phyloP scores from a whole-genome alignment of 2,888 invertebrate genomes.

The Oscheius onirici region DNA sequence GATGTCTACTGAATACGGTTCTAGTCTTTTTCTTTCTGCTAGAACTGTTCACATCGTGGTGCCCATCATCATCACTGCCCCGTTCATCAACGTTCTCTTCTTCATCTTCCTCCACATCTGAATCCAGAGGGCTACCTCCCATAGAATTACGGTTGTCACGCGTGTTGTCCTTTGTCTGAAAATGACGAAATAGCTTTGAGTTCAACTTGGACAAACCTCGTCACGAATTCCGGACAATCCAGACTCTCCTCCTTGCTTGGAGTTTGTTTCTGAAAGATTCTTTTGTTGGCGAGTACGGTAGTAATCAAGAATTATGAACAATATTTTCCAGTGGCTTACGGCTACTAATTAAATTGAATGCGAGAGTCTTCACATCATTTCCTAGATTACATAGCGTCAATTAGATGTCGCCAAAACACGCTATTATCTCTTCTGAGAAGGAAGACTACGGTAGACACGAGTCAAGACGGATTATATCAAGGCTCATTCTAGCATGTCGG shows the following conservation, averaged over 20 bases:
- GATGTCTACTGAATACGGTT: constrained; percentile 68
- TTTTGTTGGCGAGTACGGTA: constrained; percentile 19
- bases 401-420: constrained; percentile 29
- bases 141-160: constrained; percentile 37
- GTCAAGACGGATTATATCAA: not conserved
- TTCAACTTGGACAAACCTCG: not conserved
- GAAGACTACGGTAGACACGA: constrained; percentile 14
- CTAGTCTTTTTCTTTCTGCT: constrained; percentile 69
- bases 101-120: constrained; percentile 52
- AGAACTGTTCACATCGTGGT: constrained; percentile 36
- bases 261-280: constrained; percentile 20
- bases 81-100: constrained; percentile 39
- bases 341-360: constrained; percentile 30
- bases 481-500: not conserved
- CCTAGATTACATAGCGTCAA: constrained; percentile 28
- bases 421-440: constrained; percentile 19
- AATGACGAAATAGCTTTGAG: not conserved
- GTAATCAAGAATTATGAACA: constrained; percentile 9
- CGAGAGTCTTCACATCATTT: constrained; percentile 27
- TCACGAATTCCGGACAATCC: constrained; percentile 6
- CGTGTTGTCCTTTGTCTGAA: constrained; percentile 2
- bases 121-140: constrained; percentile 55
- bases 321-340: constrained; percentile 30
- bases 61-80: constrained; percentile 53
- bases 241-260: not conserved